Evolutionary conservation across 2,888 invertebrate species (phyloP), one percentile per base, ranked within the genome.

Genomic region (Nomada ferruginata): DNA sequence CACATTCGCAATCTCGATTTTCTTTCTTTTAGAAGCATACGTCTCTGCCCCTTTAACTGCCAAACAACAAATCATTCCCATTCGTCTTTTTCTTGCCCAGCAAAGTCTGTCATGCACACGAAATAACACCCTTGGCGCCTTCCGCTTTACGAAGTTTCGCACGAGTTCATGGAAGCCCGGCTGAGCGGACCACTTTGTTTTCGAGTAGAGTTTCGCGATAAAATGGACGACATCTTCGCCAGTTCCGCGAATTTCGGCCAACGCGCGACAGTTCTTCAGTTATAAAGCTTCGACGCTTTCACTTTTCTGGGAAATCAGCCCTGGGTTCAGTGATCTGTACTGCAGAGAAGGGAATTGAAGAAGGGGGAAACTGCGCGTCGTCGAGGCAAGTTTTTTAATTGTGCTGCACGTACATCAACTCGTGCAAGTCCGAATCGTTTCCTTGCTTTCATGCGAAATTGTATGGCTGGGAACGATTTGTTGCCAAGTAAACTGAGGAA

Each of bases 341-440:
- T 15, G 18, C 5, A 36, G 50, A 2, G 42, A 47, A 7, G n/a
- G n/a, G 20, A 50, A 57, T 20, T 0, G 2, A 18, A 11, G 13
- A 29, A 26, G 15, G 26, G 52, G 68, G 42, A 55, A 3, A 2
- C 29, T 29, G 55, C 36, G 4, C 11, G 50, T 9, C 47, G 47
- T 42, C 55, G 7, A 47, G n/a, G n/a, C 13, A 23, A 13, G 23
- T 26, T 20, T 59, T 55, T 57, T 68, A 26, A 68, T 53, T 60
- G 29, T 60, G 20, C 44, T 23, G 36, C 44, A 3, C 42, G 50
- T 23, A 63, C 29, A 75, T 63, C 55, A 61, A 44, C 50, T 64
- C 13, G 44, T 47, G 10, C 44, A 15, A 23, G 42, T 44, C 29
- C 0, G 47, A 66, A 73, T 20, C 36, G 59, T 20, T 74, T 36